These are phyloP conservation scores for Cerastis rubricosa DNA, from an alignment of 2,888 invertebrate genomes.

Conservation along the genomic window DNA sequence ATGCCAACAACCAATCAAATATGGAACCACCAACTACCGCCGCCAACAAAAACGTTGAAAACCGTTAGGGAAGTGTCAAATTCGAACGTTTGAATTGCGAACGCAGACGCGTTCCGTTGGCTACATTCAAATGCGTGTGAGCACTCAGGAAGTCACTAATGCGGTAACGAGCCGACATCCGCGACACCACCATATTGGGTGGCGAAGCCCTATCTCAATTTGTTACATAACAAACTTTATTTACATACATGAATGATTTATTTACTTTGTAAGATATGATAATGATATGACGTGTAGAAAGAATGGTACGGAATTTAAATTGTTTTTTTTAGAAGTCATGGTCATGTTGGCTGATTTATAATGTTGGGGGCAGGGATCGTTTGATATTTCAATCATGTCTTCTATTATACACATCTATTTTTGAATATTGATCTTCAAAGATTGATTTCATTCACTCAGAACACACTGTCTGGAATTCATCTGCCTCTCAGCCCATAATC, in stretches of 20 bases:
- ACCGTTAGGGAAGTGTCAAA: conserved; percentile 70
- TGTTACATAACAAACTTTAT: conserved; percentile 56
- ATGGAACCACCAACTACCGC: conserved; percentile 27
- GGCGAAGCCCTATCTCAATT: conserved; percentile 58
- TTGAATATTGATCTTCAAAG: background rate
- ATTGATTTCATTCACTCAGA: background rate
- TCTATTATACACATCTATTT: background rate
- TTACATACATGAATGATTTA: conserved; percentile 59
- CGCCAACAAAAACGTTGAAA: conserved; percentile 52
- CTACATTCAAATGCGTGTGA: conserved; percentile 78
- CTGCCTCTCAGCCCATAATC: no score
- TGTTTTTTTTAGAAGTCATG: background rate
- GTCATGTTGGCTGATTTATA: conserved; percentile 4
- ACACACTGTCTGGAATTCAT: no score
- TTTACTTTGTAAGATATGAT: conserved; percentile 44
- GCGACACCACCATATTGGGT: conserved; percentile 74
- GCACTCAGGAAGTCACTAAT: conserved; percentile 84
- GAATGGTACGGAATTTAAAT: conserved; percentile 37
- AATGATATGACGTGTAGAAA: conserved; percentile 5
- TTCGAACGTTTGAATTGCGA: conserved; percentile 79
- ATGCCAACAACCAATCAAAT: conserved; percentile 29
- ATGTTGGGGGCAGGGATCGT: background rate
- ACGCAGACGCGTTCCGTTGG: conserved; percentile 80
- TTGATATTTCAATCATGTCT: conserved; percentile 22
- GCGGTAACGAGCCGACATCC: conserved; percentile 83